phyloP scores from a whole-genome alignment of 2,113 vertebrate genomes.

The Raja brachyura region DNA sequence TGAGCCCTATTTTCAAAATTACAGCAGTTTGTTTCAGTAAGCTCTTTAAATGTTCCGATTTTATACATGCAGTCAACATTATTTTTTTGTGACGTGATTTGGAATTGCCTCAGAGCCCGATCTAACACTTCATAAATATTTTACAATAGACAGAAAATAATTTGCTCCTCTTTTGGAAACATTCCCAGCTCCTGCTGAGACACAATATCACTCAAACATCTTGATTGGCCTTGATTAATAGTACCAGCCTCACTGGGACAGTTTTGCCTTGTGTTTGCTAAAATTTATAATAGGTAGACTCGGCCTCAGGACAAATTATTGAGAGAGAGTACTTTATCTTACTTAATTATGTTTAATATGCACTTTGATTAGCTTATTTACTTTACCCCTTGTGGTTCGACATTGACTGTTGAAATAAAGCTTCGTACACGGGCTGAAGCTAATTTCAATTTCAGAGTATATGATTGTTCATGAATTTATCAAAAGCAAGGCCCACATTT shows the following conservation, averaged over 20 bases:
- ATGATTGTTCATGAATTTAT: background rate
- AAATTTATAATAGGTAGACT: constrained; percentile 24
- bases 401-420: background rate
- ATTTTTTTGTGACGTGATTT: background rate
- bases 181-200: background rate
- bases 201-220: constrained; percentile 4
- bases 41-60: background rate
- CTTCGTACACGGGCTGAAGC: background rate
- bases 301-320: constrained; percentile 26
- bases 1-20: background rate
- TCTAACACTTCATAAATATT: constrained; percentile 8
- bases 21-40: background rate
- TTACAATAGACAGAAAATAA: background rate
- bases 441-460: constrained; percentile 18
- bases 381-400: constrained; percentile 21
- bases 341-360: constrained; percentile 36
- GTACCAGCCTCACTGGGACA: constrained; percentile 2
- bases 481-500: too few species aligned
- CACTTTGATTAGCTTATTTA: constrained; percentile 28
- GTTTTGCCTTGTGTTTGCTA: background rate
- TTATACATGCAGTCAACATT: constrained; percentile 2
- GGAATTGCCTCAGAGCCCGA: background rate
- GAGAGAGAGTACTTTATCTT: constrained; percentile 16
- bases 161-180: background rate
- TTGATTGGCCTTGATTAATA: constrained; percentile 16